Percentiles rank a stretch among this genome's conserved stretches.
phyloP scores from a whole-genome alignment of 2,888 invertebrate species.

The Pyralis farinalis region DNA sequence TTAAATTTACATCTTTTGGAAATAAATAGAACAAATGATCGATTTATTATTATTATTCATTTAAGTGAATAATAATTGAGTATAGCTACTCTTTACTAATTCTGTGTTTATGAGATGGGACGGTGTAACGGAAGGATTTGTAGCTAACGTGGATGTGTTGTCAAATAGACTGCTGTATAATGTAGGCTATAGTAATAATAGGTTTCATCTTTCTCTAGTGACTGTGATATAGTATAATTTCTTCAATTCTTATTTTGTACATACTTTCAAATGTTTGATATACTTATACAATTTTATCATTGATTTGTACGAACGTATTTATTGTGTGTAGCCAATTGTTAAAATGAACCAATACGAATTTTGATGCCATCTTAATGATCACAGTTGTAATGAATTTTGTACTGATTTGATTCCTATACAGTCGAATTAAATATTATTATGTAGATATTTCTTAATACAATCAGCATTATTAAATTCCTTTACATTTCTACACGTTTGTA shows the following conservation, averaged over 20 bases:
- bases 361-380: slow-evolving; percentile 25
- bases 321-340: slow-evolving; percentile 50
- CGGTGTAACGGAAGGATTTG: slow-evolving; percentile 41
- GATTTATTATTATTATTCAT: too few relatives aligned
- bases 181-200: slow-evolving; percentile 42
- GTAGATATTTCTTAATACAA: slow-evolving; percentile 42
- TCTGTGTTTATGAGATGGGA: slow-evolving; percentile 18
- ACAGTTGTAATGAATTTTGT: slow-evolving; percentile 50
- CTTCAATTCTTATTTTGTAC: slow-evolving; percentile 60
- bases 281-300: slow-evolving; percentile 75
- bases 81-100: slow-evolving; percentile 2
- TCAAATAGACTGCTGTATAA: slow-evolving; percentile 67
- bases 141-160: slow-evolving; percentile 60
- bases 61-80: too few relatives aligned
- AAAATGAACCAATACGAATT: slow-evolving; percentile 31
- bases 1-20: too few relatives aligned
- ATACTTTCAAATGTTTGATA: slow-evolving; percentile 75
- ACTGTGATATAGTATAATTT: slow-evolving; percentile 80
- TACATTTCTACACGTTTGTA: slow-evolving; percentile 37
- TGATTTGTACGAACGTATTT: slow-evolving; percentile 38
- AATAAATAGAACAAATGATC: too few relatives aligned
- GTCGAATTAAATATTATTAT: slow-evolving; percentile 38
- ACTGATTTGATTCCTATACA: slow-evolving; percentile 49
- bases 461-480: slow-evolving; percentile 54
- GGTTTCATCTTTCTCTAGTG: slow-evolving; percentile 73